Evolutionary conservation across 2,113 vertebrate species (phyloP), one percentile per base, ranked within the genome.

Genomic region (Triplophysa rosa): DNA sequence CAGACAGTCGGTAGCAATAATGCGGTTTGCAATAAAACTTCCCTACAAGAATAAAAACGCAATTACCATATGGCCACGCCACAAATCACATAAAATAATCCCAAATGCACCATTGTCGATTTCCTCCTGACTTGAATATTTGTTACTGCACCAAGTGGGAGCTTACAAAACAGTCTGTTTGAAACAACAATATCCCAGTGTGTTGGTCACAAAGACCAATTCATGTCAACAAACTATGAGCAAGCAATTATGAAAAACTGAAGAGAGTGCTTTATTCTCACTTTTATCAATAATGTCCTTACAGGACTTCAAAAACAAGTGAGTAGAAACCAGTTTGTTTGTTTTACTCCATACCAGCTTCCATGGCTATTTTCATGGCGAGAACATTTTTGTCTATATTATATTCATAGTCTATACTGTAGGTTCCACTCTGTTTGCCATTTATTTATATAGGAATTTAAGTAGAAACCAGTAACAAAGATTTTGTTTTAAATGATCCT

Each of bases 21-120:
- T 99, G 98, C 12, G 98, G 96, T 86, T 99, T 99, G 90, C 98
- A 99, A 92, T 99, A 99, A 92, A 99, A 99, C 89, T 99, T 99
- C 79, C 97, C 98, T 99, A 89, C 7, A 86, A 88, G 49, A 78
- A 70, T 16, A 10, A 19, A 66, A 81, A 58, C 67, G 74, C 10
- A 67, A 58, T n/a, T 19, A 77, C 1, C 74, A 29, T 54, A 10
- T 66, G 49, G 14, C 10, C 42, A 11, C 42, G 2, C 2, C 42
- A 45, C 13, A 6, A 23, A 58, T 21, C 4, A 1, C 23, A 64
- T 58, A 7, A 49, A 42, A 47, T 13, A 24, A 70, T 21, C 17
- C 12, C 8, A 33, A 37, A 69, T 52, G 23, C 14, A 68, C 11
- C 67, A 33, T 56, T n/a, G 54, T 5, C 23, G 12, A 40, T 23